phyloP scores from a whole-genome alignment of 1,140 invertebrate genomes.

The Drosophila insularis region DNA sequence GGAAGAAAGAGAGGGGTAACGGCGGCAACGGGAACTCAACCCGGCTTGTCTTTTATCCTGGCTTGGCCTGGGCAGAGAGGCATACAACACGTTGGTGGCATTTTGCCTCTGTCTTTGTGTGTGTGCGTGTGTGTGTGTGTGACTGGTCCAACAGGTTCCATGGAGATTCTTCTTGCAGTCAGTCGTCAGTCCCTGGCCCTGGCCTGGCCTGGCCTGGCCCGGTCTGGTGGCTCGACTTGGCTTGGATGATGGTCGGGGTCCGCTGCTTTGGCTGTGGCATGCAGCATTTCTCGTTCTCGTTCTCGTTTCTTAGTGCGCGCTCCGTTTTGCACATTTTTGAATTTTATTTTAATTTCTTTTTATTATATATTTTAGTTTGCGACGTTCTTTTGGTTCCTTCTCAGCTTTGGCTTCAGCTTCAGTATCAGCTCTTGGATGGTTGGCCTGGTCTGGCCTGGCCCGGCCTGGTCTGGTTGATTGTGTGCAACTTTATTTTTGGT shows the following conservation, averaged over 20 bases:
- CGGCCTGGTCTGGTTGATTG: constrained; percentile 36
- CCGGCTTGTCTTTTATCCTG: constrained; percentile 74
- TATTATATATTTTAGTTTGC: constrained; percentile 77
- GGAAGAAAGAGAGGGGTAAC: too few relatives aligned
- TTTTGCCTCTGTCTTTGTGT: constrained; percentile 32
- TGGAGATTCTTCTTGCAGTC: constrained; percentile 61
- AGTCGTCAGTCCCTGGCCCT: constrained; percentile 39
- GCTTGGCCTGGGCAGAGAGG: constrained; percentile 14
- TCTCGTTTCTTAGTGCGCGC: constrained; percentile 38
- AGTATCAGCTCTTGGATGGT: background rate
- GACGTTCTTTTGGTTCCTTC: background rate
- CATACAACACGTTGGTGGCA: constrained; percentile 77
- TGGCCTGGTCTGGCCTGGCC: constrained; percentile 13
- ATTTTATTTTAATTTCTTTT: constrained; percentile 82
- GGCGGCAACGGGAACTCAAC: constrained; percentile 21
- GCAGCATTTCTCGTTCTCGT: constrained; percentile 78
- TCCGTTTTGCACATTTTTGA: constrained; percentile 79
- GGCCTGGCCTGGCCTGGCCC: constrained; percentile 27
- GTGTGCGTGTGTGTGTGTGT: constrained; percentile 32
- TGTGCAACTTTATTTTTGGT: constrained; percentile 59
- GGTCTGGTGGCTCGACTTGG: background rate
- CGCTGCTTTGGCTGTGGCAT: constrained; percentile 40
- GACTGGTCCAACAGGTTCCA: constrained; percentile 79
- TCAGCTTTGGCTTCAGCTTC: background rate
- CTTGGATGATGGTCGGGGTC: constrained; percentile 6